Percentiles rank a stretch among this genome's conserved stretches.
These are phyloP conservation scores for Pyrrhia umbra DNA, from an alignment of 2,888 invertebrate genomes.

Conservation along the genomic window DNA sequence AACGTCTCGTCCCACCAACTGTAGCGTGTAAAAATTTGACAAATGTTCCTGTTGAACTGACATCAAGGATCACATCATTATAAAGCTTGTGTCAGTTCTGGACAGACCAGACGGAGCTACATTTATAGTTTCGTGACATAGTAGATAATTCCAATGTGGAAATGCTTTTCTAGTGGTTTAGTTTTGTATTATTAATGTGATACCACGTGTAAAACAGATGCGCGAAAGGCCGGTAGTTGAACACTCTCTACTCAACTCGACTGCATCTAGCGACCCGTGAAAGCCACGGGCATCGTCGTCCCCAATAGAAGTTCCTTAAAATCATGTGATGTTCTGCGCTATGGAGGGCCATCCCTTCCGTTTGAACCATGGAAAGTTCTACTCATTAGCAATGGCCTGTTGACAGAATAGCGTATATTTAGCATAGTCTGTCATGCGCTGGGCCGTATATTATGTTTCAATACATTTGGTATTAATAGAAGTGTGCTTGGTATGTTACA, in stretches of 20 bases:
- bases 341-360: too few relatives aligned
- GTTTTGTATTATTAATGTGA: not conserved
- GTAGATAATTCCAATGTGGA: not conserved
- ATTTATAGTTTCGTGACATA: not conserved
- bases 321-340: not conserved
- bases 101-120: not conserved
- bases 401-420: conserved; percentile 67
- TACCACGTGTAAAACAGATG: not conserved
- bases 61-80: not conserved
- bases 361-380: conserved; percentile 36
- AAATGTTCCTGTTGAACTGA: not conserved
- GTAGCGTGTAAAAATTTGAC: not conserved
- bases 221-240: too few relatives aligned
- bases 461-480: conserved; percentile 59
- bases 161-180: not conserved
- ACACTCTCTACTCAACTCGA: too few relatives aligned
- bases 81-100: not conserved
- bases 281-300: not conserved
- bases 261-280: too few relatives aligned
- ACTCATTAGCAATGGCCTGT: conserved; percentile 62
- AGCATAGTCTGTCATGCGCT: conserved; percentile 62
- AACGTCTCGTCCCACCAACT: not conserved
- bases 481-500: conserved; percentile 32
- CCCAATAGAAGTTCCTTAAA: not conserved
- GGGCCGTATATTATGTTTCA: conserved; percentile 61